These are phyloP conservation scores for Pachliopta kotzebuea DNA, from an alignment of 2,888 invertebrate genomes.

Conservation along the genomic window DNA sequence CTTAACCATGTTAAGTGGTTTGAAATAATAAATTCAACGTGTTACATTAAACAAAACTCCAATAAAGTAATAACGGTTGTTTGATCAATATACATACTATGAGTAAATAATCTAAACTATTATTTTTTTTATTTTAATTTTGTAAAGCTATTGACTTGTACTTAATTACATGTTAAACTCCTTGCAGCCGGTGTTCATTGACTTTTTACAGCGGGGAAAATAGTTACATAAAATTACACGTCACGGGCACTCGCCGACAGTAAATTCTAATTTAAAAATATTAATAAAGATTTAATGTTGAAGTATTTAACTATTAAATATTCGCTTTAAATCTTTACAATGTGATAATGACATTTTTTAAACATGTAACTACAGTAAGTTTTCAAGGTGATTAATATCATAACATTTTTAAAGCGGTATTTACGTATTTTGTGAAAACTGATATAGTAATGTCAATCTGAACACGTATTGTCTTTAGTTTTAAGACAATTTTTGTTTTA, in stretches of 20 bases:
- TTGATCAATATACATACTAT: not conserved
- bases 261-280: slow-evolving; percentile 12
- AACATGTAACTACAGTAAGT: too few relatives aligned
- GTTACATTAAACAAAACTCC: too few relatives aligned
- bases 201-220: slow-evolving; percentile 11
- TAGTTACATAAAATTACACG: slow-evolving; percentile 16
- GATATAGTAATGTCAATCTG: too few relatives aligned
- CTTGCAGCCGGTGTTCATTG: slow-evolving; percentile 1
- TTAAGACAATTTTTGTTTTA: too few relatives aligned
- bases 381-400: too few relatives aligned
- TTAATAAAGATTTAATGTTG: not conserved
- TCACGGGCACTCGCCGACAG: slow-evolving; percentile 12
- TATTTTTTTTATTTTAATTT: not conserved
- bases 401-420: too few relatives aligned
- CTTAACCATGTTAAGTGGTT: too few relatives aligned
- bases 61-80: too few relatives aligned
- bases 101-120: not conserved
- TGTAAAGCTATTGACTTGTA: slow-evolving; percentile 19
- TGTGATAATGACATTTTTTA: too few relatives aligned
- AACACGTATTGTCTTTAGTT: too few relatives aligned
- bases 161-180: slow-evolving; percentile 19
- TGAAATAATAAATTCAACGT: too few relatives aligned
- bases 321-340: not conserved
- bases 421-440: too few relatives aligned
- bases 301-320: not conserved